These are phyloP conservation scores for Hippotragus niger DNA, from an alignment of 2,113 vertebrate species.

Conservation along the genomic window DNA sequence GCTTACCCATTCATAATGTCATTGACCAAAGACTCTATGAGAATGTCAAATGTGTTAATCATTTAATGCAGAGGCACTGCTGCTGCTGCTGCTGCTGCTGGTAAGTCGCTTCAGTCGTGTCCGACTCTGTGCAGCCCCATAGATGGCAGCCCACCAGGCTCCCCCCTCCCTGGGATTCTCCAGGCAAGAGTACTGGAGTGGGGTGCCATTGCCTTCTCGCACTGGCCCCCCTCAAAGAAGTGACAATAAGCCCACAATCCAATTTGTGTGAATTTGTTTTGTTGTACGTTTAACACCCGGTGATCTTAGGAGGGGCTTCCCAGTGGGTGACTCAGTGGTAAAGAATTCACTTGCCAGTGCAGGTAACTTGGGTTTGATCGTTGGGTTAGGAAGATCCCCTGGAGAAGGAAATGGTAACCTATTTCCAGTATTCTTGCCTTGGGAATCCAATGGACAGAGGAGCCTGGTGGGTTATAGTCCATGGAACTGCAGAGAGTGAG, in stretches of 20 bases:
- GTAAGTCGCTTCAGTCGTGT: too few species aligned
- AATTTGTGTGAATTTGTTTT: background rate
- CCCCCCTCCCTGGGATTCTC: too few species aligned
- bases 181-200: too few species aligned
- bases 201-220: too few species aligned
- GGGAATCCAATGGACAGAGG: background rate
- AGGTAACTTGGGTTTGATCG: background rate
- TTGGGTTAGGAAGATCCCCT: background rate
- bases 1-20: background rate
- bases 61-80: background rate
- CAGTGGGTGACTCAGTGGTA: background rate
- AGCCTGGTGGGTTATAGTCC: background rate
- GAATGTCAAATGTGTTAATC: background rate
- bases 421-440: background rate
- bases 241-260: background rate
- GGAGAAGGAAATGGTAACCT: background rate
- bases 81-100: too few species aligned
- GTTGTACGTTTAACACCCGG: background rate
- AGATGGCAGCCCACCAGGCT: too few species aligned
- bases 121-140: too few species aligned
- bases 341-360: background rate
- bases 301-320: background rate
- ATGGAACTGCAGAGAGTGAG: background rate
- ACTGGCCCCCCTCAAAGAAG: background rate
- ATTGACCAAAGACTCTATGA: background rate